phyloP scores from a whole-genome alignment of 2,113 vertebrate genomes.

The Dascyllus trimaculatus region DNA sequence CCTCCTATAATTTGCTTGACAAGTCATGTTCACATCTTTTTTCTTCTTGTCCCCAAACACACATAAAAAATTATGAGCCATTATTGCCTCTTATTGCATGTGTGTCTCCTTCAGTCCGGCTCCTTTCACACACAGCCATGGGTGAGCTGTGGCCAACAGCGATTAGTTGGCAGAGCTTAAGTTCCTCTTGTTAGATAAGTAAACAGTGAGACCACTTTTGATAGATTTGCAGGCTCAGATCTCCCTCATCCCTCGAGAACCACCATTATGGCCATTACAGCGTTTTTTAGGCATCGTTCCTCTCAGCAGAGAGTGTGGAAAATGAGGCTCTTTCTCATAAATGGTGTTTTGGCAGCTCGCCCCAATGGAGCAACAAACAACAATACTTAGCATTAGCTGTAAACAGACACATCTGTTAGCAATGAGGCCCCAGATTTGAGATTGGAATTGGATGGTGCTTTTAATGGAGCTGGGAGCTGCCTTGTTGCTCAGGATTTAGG shows the following conservation, averaged over 20 bases:
- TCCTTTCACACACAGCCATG: slow-evolving; percentile 23
- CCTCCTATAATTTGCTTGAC: not conserved
- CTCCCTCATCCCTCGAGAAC: slow-evolving; percentile 27
- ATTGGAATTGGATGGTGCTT: slow-evolving; percentile 45
- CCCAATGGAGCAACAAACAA: slow-evolving; percentile 68
- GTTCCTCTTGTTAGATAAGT: slow-evolving; percentile 49
- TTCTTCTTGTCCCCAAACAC: slow-evolving; percentile 15
- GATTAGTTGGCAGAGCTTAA: slow-evolving; percentile 38
- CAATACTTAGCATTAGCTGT: slow-evolving; percentile 66
- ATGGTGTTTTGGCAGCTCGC: slow-evolving; percentile 66
- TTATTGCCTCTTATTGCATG: slow-evolving; percentile 7
- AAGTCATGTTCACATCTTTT: slow-evolving; percentile 15
- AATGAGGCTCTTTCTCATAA: slow-evolving; percentile 72
- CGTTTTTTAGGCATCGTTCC: slow-evolving; percentile 48
- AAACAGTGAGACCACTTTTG: slow-evolving; percentile 64
- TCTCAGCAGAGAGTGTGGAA: slow-evolving; percentile 67
- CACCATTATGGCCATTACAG: slow-evolving; percentile 66
- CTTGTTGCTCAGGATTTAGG: slow-evolving; percentile 11
- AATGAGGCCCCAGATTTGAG: slow-evolving; percentile 60
- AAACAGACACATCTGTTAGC: slow-evolving; percentile 76
- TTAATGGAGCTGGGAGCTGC: slow-evolving; percentile 29
- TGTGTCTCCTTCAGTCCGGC: not conserved
- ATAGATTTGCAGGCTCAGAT: slow-evolving; percentile 49
- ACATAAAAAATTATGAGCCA: slow-evolving; percentile 18
- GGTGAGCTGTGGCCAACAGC: slow-evolving; percentile 40